A percentile compares a stretch with the other conserved stretches of the same genome.
Conservation (phyloP, 1,140 invertebrate species). For the Drosophila mauritiana region DNA sequence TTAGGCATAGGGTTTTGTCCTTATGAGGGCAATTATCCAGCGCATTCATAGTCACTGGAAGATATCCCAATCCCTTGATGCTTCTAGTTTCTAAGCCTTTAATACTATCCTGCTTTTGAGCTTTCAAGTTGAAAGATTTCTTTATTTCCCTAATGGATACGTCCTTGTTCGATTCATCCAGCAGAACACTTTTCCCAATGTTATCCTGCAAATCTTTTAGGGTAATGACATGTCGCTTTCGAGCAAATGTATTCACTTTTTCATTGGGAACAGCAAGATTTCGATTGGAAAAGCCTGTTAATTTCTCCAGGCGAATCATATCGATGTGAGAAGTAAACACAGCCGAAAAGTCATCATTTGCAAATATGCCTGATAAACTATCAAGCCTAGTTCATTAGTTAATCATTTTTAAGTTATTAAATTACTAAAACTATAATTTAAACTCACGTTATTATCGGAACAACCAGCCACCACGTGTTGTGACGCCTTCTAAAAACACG, state of each 20-base stretch:
- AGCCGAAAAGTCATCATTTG: slow-evolving; percentile 45
- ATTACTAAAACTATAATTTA: no score
- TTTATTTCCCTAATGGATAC: slow-evolving; percentile 1
- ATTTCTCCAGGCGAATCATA: slow-evolving; percentile 26
- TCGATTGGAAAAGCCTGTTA: slow-evolving; percentile 13
- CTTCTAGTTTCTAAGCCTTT: background rate
- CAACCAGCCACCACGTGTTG: slow-evolving; percentile 58
- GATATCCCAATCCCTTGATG: slow-evolving; percentile 21
- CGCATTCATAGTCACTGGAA: slow-evolving; percentile 9
- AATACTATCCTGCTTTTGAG: background rate
- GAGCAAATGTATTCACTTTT: background rate
- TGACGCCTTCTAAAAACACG: slow-evolving; percentile 47
- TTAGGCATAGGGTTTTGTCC: slow-evolving; percentile 37
- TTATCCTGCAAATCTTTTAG: slow-evolving; percentile 2
- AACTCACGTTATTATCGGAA: slow-evolving; percentile 44
- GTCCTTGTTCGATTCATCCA: slow-evolving; percentile 3
- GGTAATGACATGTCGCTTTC: background rate
- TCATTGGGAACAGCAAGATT: slow-evolving; percentile 28
- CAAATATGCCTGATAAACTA: slow-evolving; percentile 53
- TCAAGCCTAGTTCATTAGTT: slow-evolving; percentile 36
- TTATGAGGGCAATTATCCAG: slow-evolving; percentile 37
- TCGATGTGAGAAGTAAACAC: slow-evolving; percentile 40
- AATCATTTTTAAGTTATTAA: background rate
- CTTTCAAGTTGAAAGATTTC: background rate
- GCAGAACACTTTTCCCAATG: slow-evolving; percentile 14